Base-by-base conservation (phyloP, 2,888 invertebrate genomes). In the Octodonta nipae region DNA sequence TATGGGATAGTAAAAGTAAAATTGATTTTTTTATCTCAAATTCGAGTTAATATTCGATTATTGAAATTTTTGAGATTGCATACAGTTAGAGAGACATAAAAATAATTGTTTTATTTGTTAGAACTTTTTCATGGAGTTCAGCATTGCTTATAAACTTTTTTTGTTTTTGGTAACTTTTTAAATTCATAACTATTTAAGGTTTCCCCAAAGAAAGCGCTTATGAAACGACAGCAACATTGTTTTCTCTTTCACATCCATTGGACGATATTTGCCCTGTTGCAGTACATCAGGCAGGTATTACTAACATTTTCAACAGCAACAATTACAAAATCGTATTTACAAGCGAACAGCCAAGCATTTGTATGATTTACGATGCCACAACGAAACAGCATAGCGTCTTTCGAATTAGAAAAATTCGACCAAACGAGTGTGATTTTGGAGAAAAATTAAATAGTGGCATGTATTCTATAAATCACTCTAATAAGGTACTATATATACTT, bases 231-330 rank as follows among this genome's bases (percentile, higher is more conserved):
- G 85, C 91, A 0, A 76, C 81, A 1, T 69, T 91, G 28, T 93
- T 86, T 59, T 87, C 88, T 5, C 62, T 93, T 35, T 70, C 80
- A 1, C 89, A 92, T 67, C 92, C 92, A 0, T 63, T 92, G 32
- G 87, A 93, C 58, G 92, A 93, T 62, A 79, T 89, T 14, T 78
- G 82, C 33, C 92, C 92, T 0, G 73, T 92, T 17, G 62, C 85
- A 5, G 68, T 78, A 38, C 80, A 78, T 52, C 74, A 78, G 10
- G 67, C 73, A 37, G 66, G 67, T 34, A 65, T 66, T 0, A 54
- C 73, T 0, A 70, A 71, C 33, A 71, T 76, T 45, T 67, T 77
- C 37, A 74, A 71, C n/a, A 77, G 76, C 46, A 66, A 67, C 0
- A 70, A 73, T 35, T 56, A 60, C 29, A 63, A 56, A 55, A 75